phyloP scores from a whole-genome alignment of 2,797 vertebrate genomes.

The Macropodus opercularis region DNA sequence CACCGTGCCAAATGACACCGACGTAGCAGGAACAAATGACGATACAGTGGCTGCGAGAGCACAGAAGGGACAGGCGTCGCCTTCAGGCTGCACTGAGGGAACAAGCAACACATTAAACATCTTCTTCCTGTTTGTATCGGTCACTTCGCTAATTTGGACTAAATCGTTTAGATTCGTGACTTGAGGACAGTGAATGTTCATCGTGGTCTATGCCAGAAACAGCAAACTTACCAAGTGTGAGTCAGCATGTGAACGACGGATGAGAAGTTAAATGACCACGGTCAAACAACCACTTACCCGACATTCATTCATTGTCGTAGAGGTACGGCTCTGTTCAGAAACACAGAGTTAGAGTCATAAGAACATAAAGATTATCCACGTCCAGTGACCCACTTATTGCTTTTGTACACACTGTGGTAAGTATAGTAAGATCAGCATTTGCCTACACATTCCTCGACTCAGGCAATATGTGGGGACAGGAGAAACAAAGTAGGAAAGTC shows the following conservation, averaged over 20 bases:
- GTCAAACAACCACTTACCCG: background rate
- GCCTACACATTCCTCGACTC: conserved; percentile 12
- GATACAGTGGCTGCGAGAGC: conserved; percentile 34
- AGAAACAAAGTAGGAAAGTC: background rate
- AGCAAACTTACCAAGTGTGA: background rate
- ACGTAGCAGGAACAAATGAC: conserved; percentile 34
- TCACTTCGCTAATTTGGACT: conserved; percentile 23
- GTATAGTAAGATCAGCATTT: conserved; percentile 20
- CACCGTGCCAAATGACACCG: conserved; percentile 12
- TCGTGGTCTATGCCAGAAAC: conserved; percentile 4
- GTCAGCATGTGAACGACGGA: background rate
- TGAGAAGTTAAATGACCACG: background rate
- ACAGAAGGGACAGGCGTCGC: conserved; percentile 37
- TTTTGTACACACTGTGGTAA: conserved; percentile 11
- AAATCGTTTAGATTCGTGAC: conserved; percentile 22
- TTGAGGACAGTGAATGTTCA: conserved; percentile 5
- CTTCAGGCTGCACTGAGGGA: conserved; percentile 29
- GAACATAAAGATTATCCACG: background rate
- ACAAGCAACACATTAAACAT: conserved; percentile 38
- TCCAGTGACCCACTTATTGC: conserved; percentile 8
- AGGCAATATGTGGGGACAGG: conserved; percentile 8
- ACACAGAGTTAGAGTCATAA: background rate
- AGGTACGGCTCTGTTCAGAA: background rate
- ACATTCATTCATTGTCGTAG: background rate
- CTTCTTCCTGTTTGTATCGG: conserved; percentile 3